Percentiles rank a stretch among this genome's conserved stretches.
Conservation (phyloP, 2,797 vertebrate genomes). For the Arrhamphus sclerolepis region DNA sequence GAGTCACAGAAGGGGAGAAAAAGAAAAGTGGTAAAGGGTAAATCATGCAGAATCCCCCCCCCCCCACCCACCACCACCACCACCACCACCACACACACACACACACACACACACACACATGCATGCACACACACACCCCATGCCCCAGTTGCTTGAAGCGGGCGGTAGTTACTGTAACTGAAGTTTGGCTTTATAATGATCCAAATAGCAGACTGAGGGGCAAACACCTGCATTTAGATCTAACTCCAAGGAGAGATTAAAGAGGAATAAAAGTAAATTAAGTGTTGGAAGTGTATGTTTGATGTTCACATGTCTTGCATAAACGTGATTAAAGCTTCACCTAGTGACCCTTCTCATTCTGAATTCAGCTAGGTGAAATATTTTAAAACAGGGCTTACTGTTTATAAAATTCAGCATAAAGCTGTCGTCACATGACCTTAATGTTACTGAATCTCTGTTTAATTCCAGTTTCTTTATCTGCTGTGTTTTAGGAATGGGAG, state of each 20-base stretch:
- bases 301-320: conserved; percentile 9
- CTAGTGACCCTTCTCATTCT: conserved; percentile 6
- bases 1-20: no score
- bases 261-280: conserved; percentile 4
- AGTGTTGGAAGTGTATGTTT: neutral
- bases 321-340: conserved; percentile 5
- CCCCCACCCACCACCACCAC: no score
- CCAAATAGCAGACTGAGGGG: conserved; percentile 47
- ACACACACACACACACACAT: no score
- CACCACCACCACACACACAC: no score
- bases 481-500: no score
- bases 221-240: conserved; percentile 51
- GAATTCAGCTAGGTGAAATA: neutral
- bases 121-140: no score
- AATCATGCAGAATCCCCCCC: no score
- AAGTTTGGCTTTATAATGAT: conserved; percentile 28
- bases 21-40: no score
- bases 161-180: conserved; percentile 50
- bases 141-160: conserved; percentile 28
- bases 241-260: conserved; percentile 19
- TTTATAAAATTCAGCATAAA: neutral
- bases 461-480: neutral
- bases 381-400: no score
- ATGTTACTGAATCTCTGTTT: no score
- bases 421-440: no score